Evolutionary conservation across 1,140 invertebrate genomes (phyloP), one percentile per base, ranked within the genome.

Genomic region (Protaetia brevitarsis): DNA sequence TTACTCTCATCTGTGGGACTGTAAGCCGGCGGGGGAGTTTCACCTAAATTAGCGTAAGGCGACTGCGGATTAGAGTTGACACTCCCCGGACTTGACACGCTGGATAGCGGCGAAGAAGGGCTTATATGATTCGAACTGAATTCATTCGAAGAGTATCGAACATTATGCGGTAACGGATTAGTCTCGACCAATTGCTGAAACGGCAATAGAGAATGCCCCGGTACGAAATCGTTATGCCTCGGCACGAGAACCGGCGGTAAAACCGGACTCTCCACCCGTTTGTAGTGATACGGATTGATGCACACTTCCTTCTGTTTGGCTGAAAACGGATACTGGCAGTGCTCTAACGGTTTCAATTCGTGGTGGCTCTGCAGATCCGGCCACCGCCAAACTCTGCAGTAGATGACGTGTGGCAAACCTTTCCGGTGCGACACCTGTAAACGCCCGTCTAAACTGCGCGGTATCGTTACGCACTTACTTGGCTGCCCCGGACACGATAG

Each of bases 271-370:
- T 97, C 94, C 2, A 97, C 93, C 63, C 95, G 82, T 77, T 96
- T 95, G 78, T 99, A 99, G 81, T 99, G 97, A 79, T 98, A 99
- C 4, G 97, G 97, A 82, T 99, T 99, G 68, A 99, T 97, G 83
- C 97, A 99, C 26, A 97, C 93, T 82, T 98, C 95, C 77, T 97
- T 97, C 74, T 97, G 93, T 79, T 98, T 98, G 13, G 94, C 91
- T 66, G 91, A 93, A 78, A 97, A 98, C 57, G 96, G 94, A 81
- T 88, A 98, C 78, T 96, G 90, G 81, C 97, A 99, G 71, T 90
- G 86, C 72, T 97, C 95, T 11, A 97, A 81, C 0, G 96, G 93
- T 79, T 97, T 97, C 2, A 99, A 81, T 81, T 98, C 97, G 79
- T 98, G 96, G 78, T 98, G 97, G 64, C 92, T 95, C 79, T 98